A percentile compares a stretch with the other conserved stretches of the same genome.
Conservation (phyloP, 2,113 vertebrate species). For the Guaruba guarouba region DNA sequence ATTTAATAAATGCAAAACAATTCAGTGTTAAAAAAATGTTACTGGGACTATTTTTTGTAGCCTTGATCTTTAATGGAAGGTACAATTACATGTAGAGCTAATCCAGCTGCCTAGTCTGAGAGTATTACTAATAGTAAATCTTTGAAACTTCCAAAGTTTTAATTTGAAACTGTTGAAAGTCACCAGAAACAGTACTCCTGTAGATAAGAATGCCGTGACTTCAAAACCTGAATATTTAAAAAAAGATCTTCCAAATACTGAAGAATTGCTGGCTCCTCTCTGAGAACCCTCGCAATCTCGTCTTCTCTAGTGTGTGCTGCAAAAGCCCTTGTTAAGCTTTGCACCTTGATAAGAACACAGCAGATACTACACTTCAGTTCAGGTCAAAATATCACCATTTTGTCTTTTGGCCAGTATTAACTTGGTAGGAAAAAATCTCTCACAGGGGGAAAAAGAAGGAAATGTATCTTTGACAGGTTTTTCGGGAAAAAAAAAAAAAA, state of each 20-base stretch:
- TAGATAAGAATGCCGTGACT: not conserved
- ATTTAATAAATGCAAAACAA: not conserved
- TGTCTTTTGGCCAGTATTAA: not conserved
- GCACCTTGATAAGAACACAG: not conserved
- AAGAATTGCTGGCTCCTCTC: not conserved
- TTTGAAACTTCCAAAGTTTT: not conserved
- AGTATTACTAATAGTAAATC: not conserved
- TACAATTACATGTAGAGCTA: not conserved
- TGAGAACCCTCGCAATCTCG: not conserved
- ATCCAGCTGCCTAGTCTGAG: not conserved
- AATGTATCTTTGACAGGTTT: not conserved
- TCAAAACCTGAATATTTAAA: not conserved
- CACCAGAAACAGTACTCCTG: not conserved
- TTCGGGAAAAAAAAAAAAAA: accelerated
- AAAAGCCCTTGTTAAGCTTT: not conserved
- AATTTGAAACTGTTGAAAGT: not conserved
- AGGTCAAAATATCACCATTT: not conserved
- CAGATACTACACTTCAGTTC: not conserved
- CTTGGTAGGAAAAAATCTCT: not conserved
- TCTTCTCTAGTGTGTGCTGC: not conserved
- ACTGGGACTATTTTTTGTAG: not conserved
- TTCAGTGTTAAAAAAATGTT: not conserved
- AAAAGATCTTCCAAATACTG: not conserved
- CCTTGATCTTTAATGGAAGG: not conserved
- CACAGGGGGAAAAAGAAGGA: not conserved